phyloP scores from a whole-genome alignment of 2,888 invertebrate species.

The Tineola bisselliella region DNA sequence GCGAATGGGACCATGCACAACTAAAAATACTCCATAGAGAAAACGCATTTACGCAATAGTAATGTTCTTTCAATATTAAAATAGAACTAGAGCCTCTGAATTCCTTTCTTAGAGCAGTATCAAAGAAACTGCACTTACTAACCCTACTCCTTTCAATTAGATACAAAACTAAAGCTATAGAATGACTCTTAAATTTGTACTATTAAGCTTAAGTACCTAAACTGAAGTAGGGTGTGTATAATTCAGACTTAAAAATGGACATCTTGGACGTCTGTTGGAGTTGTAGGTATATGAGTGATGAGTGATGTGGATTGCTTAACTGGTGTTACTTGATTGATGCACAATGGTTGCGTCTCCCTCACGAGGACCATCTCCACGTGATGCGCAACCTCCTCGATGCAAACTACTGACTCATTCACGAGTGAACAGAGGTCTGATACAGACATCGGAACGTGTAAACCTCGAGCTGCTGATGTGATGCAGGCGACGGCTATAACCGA shows the following conservation, averaged over 20 bases:
- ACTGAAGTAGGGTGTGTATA: slow-evolving; percentile 20
- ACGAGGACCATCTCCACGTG: slow-evolving; percentile 70
- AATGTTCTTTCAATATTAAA: too few relatives aligned
- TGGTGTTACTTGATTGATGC: slow-evolving; percentile 34
- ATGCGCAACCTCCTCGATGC: slow-evolving; percentile 64
- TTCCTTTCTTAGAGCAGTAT: too few relatives aligned
- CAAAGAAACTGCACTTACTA: too few relatives aligned
- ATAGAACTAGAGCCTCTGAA: too few relatives aligned
- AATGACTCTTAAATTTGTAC: too few relatives aligned
- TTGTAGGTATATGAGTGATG: slow-evolving; percentile 60
- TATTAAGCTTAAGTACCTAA: too few relatives aligned
- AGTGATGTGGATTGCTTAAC: slow-evolving; percentile 38
- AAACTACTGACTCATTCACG: slow-evolving; percentile 56
- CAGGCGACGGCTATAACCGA: slow-evolving; percentile 77
- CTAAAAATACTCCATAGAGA: too few relatives aligned
- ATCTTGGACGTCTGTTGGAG: slow-evolving; percentile 73
- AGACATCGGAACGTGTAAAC: slow-evolving; percentile 60
- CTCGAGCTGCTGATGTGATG: slow-evolving; percentile 74
- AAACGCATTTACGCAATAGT: too few relatives aligned
- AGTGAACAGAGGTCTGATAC: slow-evolving; percentile 52
- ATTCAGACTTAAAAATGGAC: slow-evolving; percentile 39
- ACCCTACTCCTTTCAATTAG: too few relatives aligned
- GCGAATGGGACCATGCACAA: too few relatives aligned
- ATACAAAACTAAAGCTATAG: too few relatives aligned
- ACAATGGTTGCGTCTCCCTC: slow-evolving; percentile 61